Percentiles rank a stretch among this genome's conserved stretches.
phyloP scores from a whole-genome alignment of 2,113 vertebrate species.

The Myiagra hebetior region DNA sequence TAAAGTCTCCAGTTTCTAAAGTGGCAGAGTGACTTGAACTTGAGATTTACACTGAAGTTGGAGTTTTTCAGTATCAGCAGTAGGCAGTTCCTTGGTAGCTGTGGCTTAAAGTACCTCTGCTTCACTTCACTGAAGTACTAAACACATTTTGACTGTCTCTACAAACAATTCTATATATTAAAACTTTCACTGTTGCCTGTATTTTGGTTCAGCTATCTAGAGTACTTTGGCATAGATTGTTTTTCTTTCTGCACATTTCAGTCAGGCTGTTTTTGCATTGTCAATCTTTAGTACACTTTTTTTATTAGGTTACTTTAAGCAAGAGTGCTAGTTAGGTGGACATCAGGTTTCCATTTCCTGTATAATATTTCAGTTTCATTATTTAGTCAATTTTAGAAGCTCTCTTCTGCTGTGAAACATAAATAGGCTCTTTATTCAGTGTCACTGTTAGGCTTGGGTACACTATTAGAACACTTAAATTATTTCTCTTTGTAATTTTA shows the following conservation, averaged over 20 bases:
- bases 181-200: not conserved
- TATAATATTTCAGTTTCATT: not conserved
- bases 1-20: not conserved
- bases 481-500: not conserved
- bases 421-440: not conserved
- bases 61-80: not conserved
- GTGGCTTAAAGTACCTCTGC: not conserved
- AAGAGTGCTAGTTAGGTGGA: not conserved
- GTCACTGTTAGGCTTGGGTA: not conserved
- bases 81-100: not conserved
- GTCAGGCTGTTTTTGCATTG: not conserved
- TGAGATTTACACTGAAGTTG: not conserved
- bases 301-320: not conserved
- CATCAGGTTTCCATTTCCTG: not conserved
- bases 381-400: not conserved
- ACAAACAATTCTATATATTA: not conserved
- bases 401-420: not conserved
- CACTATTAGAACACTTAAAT: not conserved
- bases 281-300: not conserved
- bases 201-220: not conserved
- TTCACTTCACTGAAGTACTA: not conserved
- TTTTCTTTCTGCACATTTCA: not conserved
- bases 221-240: not conserved
- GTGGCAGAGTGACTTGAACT: not conserved
- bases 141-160: not conserved